Conservation (phyloP, 2,113 vertebrate genomes). For the Hydrochoerus hydrochaeris region DNA sequence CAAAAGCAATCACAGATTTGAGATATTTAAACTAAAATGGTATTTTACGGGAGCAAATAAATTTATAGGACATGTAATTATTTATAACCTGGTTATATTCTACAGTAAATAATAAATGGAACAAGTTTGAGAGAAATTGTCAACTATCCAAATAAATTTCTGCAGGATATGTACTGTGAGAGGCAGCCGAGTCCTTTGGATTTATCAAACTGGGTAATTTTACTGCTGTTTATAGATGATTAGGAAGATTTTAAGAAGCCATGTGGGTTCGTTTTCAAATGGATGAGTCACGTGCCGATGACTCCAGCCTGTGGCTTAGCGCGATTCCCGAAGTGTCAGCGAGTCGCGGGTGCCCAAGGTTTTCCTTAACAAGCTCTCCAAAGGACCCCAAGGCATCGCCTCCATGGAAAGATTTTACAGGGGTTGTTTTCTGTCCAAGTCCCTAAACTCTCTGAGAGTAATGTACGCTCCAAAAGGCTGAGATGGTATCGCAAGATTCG, state of each 20-base stretch:
- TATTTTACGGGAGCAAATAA: constrained; percentile 30
- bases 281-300: background rate
- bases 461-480: background rate
- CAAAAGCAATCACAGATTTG: background rate
- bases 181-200: background rate
- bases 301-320: fast-evolving
- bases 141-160: constrained; percentile 24
- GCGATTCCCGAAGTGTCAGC: fast-evolving
- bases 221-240: background rate
- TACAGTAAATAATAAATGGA: background rate
- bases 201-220: background rate
- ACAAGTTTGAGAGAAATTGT: background rate
- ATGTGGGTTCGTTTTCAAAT: background rate
- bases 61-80: background rate
- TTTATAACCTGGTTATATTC: background rate
- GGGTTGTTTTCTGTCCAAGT: fast-evolving
- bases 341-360: background rate
- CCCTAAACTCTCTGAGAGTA: background rate
- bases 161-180: background rate
- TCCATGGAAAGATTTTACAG: background rate
- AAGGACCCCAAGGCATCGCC: background rate
- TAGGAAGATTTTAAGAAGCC: background rate
- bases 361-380: background rate
- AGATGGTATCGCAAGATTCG: too few species aligned
- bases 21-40: constrained; percentile 19